Base-by-base conservation (phyloP, 2,888 invertebrate genomes). In the Patella pellucida region DNA sequence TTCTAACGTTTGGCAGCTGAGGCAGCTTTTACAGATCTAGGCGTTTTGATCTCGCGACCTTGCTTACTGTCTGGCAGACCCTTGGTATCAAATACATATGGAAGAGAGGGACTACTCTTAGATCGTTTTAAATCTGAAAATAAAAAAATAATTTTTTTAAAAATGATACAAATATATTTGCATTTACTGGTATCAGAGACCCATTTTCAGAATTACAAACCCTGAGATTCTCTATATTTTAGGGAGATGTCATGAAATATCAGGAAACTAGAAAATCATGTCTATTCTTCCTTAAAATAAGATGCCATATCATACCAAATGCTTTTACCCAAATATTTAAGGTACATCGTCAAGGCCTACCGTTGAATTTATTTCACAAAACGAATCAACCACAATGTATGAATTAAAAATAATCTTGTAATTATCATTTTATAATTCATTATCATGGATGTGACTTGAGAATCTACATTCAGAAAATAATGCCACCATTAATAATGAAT, bases 101-200 rank as follows among this genome's bases (percentile, higher is more conserved):
- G 88, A n/a, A 88, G 79, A 16, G 87, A 85, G 23, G 88, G 88
- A 78, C 86, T 88, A 79, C 88, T 88, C 80, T 86, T 86, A 9
- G 87, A 87, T 56, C 88, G 80, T 76, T 86, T 84, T 76, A 88
- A 76, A 82, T 88, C 88, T 88, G 75, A 1, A 77, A 54, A 52
- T 50, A 19, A 75, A 52, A 67, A 73, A 76, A 52, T 23, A 14
- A 74, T 11, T 23, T 62, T 62, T 56, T 31, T 0, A 31, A 31
- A 31, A 31, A 31, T 31, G 3, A 31, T 31, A 31, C 5, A 31
- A 31, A 31, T 5, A 5, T 31, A 9, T 41, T 41, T 41, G 9
- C 41, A 41, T 41, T 41, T 41, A 41, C 41, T 41, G 1, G 41
- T 41, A 41, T 41, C 31, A 41, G 7, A 69, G 41, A 70, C 11